These are phyloP conservation scores for Turritopsis dohrnii DNA, from an alignment of 30 jellyfish, hydroid and myxozoan species.

Conservation along the genomic window DNA sequence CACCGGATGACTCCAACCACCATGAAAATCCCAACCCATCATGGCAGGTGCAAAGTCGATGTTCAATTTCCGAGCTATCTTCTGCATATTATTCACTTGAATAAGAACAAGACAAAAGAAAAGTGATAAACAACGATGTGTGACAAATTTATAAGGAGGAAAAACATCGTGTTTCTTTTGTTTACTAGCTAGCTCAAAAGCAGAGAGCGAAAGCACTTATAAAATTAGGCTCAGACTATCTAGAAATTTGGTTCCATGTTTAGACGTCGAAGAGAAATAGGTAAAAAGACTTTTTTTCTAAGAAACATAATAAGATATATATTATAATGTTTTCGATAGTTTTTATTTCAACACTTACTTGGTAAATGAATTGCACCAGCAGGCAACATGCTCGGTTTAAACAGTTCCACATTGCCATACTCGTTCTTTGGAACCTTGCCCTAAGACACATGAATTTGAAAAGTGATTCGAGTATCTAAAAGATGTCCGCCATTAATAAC, in stretches of 20 bases:
- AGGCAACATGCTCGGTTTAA: conserved; percentile 92
- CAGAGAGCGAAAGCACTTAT: too few species aligned
- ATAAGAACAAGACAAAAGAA: not conserved
- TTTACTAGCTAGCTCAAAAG: not conserved
- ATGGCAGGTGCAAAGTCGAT: conserved; percentile 96
- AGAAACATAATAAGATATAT: too few species aligned
- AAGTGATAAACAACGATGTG: not conserved
- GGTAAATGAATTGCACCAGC: conserved; percentile 92
- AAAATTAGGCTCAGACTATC: not conserved
- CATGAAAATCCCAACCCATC: conserved; percentile 98
- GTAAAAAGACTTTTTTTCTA: too few species aligned
- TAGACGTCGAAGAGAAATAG: too few species aligned
- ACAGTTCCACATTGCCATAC: conserved; percentile 89
- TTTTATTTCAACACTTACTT: conserved; percentile 46
- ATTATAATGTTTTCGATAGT: not conserved
- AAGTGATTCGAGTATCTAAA: too few species aligned
- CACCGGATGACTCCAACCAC: conserved; percentile 86
- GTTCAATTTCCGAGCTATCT: conserved; percentile 69
- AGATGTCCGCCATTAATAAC: too few species aligned
- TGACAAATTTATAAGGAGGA: not conserved
- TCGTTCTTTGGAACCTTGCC: conserved; percentile 94
- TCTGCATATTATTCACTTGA: conserved; percentile 77
- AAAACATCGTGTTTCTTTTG: not conserved
- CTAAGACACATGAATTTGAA: conserved; percentile 16
- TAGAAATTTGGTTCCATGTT: too few species aligned